Base-by-base conservation (phyloP, 2,113 vertebrate genomes). In the Microcebus griseorufus region DNA sequence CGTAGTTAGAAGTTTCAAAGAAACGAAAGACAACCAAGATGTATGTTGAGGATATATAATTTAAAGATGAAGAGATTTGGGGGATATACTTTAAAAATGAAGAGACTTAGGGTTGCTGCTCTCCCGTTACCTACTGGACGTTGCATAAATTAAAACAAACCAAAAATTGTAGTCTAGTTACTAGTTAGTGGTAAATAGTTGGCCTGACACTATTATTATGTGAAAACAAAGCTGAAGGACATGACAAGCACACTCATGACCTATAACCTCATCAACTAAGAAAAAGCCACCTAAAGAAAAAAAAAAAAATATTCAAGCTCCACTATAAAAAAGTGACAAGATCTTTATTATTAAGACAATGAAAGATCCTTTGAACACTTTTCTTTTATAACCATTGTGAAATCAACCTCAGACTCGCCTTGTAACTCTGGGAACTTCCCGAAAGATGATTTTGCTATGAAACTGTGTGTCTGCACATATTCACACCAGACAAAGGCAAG, bases 401-500 rank as follows among this genome's bases (percentile, higher is more conserved):
- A 79, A 76, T 82, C 37, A 90, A 34, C 17, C 55, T 92, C 51
- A 75, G 92, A 58, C 16, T 34, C 92, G 45, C 51, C 22, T 60
- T 86, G 16, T 27, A 94, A 85, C 1, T 69, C 45, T 83, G 76
- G 55, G 22, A 81, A 62, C 51, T 53, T 76, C 39, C 58, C n/a
- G 48, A 39, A 91, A 85, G n/a, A 64, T 60, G 58, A 70, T 79
- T 94, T 92, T 79, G 34, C 67, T 86, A 34, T 75, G 37, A 81
- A 67, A 29, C 51, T 89, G 45, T 90, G 8, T 80, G 58, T 64
- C 62, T 92, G 75, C 23, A 96, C 93, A 96, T 78, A 62, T 97
- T 96, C 92, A 72, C 12, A 84, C 18, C 90, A 96, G 95, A 96
- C 87, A 80, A 13, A 34, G 53, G n/a, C 42, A 9, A 89, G 75